A percentile compares a stretch with the other conserved stretches of the same genome.
These are phyloP conservation scores for Myrmecobius fasciatus DNA, from an alignment of 2,113 vertebrate species.

Conservation along the genomic window DNA sequence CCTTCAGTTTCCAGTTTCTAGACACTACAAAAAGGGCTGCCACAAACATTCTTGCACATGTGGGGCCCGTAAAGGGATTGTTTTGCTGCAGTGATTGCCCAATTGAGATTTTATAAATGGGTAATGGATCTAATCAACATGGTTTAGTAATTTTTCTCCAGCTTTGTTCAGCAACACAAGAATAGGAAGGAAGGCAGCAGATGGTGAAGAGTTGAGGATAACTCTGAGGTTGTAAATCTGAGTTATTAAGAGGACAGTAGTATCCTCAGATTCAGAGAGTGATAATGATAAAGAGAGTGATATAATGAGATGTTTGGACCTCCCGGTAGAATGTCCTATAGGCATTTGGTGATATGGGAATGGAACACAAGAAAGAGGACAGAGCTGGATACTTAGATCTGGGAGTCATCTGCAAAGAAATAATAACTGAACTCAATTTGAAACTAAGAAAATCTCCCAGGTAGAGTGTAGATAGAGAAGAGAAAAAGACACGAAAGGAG, in stretches of 20 bases:
- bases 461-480: not conserved
- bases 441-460: not conserved
- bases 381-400: not conserved
- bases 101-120: not conserved
- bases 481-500: not conserved
- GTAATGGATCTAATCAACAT: not conserved
- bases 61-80: not conserved
- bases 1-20: too few relatives aligned
- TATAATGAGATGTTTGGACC: not conserved
- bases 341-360: not conserved
- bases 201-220: not conserved
- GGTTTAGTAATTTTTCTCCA: not conserved
- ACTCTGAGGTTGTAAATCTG: not conserved
- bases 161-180: not conserved
- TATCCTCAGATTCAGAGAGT: not conserved
- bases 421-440: not conserved
- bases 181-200: not conserved
- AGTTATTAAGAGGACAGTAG: not conserved
- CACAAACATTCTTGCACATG: too few relatives aligned
- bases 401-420: not conserved
- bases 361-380: not conserved
- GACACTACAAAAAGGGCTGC: too few relatives aligned
- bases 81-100: not conserved
- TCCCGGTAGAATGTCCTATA: not conserved
- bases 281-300: not conserved